phyloP scores from a whole-genome alignment of 2,888 invertebrate genomes.

The Caenorhabditis angaria region DNA sequence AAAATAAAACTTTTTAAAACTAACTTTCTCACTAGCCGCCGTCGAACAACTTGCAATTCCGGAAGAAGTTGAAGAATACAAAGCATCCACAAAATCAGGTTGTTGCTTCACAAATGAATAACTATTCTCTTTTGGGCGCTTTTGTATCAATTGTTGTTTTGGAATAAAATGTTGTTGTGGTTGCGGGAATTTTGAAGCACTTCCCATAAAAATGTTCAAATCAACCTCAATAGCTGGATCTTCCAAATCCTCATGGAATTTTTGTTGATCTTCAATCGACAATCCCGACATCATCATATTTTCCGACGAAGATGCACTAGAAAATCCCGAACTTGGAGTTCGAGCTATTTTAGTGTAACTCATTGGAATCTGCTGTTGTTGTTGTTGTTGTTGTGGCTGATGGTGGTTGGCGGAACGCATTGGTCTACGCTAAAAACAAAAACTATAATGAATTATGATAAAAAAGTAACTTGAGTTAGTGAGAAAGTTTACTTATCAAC shows the following conservation, averaged over 20 bases:
- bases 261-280: conserved; percentile 15
- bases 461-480: not conserved
- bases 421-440: not conserved
- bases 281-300: conserved; percentile 37
- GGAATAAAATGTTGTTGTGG: not conserved
- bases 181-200: too few species aligned
- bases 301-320: conserved; percentile 35
- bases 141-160: too few species aligned
- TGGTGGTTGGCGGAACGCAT: too few species aligned
- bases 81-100: conserved; percentile 3
- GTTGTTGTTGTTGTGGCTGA: too few species aligned
- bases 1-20: not conserved
- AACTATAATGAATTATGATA: not conserved
- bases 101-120: conserved; percentile 1
- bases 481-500: conserved; percentile 1
- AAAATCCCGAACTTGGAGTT: conserved; percentile 36
- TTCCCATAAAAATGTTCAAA: conserved; percentile 5
- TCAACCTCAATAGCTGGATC: conserved; percentile 33
- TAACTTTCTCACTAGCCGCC: not conserved
- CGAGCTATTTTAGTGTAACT: conserved; percentile 2
- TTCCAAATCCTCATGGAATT: conserved; percentile 18
- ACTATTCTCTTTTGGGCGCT: not conserved
- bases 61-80: conserved; percentile 1
- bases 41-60: not conserved
- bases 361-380: too few species aligned